Evolutionary conservation across 37 sponge, comb jelly and placozoan species (phyloP), one percentile per base, ranked within the genome.

Genomic region (Bolinopsis microptera): DNA sequence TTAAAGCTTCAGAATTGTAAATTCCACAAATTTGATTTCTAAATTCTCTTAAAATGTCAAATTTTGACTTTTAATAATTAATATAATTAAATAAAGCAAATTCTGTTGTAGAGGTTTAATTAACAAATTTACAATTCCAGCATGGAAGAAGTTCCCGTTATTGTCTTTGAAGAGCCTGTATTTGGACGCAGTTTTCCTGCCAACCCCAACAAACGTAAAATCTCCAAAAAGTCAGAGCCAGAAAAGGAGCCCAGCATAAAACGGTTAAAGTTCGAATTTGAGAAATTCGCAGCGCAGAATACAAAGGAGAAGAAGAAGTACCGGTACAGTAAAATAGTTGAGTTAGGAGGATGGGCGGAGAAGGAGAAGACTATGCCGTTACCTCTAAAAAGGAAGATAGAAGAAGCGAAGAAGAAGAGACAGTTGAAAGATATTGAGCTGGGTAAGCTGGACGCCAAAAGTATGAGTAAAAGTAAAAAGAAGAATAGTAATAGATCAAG

Each of bases 341-440:
- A 24, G 90, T 25, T 41, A 16, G 90, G 90, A 26, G 90, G 90
- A 8, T 40, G 0, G 0, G 36, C 90, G 8, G 90, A 86, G 22
- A 86, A 41, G 24, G 90, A 39, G 40, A 41, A 41, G 61, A 86
- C 34, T 13, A 86, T 86, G 38, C 90, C 41, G 1, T 38, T 86
- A 2, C 90, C 61, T 38, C 22, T 86, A 13, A 86, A 86, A 34
- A 41, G 90, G 31, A 86, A 41, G 36, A 36, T 86, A 5, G 90
- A 86, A 24, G 90, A 40, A n/a, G 90, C 90, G 2, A 86, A 86
- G 90, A 86, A 86, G 90, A 86, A 86, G 26, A 28, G 90, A 39
- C 90, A 40, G 61, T 27, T 33, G 36, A 86, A 86, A 27, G 90
- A 86, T 34, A 2, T 86, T 2, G 90, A 38, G 36, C 35, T 86